Evolutionary conservation across 2,888 invertebrate species (phyloP), one percentile per base, ranked within the genome.

Genomic region (Apotomis turbidana): DNA sequence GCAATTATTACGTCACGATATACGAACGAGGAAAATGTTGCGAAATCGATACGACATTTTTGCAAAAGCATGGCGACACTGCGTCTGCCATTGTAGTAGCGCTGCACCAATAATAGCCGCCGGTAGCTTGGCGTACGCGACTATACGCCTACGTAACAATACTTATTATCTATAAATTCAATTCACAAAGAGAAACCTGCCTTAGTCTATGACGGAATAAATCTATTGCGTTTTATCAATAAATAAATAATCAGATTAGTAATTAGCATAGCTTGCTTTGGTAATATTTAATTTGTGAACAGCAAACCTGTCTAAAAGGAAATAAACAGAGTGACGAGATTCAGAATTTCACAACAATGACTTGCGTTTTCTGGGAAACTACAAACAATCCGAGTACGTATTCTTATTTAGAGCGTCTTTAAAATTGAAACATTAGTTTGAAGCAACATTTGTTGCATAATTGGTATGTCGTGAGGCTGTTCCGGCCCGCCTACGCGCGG

Each of bases 11-110:
- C 8, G 49, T 49, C 49, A 41, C 27, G 27, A 27, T 27, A 44
- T 52, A 52, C 9, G 52, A 58, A 10, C 59, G 27, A 66, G 12
- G 54, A 57, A 52, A 36, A 80, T 27, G 83, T 87, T 89, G 90
- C 86, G 90, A 89, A 85, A 83, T 79, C 77, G 81, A 82, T 84
- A 84, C 83, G 85, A 86, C 85, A 84, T 87, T 87, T 85, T 81
- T 81, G 81, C 77, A 78, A 77, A 91, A 91, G 81, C 77, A 77
- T 77, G 92, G 91, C 91, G 91, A 88, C 92, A 83, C 82, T 80
- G 82, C 82, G 91, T 92, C 92, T 79, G 83, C 83, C 78, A 88
- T 89, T 90, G 85, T 84, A 44, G 81, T 85, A 83, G 81, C 80
- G 84, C 78, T 87, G 87, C 86, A 90, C 85, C 87, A 85, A 87